phyloP scores from a whole-genome alignment of 2,888 invertebrate genomes.

The Eristalinus aeneus region DNA sequence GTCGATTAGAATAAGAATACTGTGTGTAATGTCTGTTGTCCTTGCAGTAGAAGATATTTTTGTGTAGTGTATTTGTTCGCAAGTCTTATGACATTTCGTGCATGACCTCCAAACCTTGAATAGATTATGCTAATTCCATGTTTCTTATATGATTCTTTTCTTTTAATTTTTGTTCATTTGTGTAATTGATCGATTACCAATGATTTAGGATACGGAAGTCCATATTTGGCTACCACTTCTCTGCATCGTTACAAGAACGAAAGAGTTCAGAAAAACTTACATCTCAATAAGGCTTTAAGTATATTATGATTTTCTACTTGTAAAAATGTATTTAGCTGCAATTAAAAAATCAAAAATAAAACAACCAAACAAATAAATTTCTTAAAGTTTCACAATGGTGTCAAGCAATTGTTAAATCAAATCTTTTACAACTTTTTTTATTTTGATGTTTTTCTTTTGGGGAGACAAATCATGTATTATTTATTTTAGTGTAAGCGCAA shows the following conservation, averaged over 20 bases:
- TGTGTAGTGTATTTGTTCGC: conserved; percentile 29
- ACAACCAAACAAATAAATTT: background rate
- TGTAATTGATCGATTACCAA: conserved; percentile 68
- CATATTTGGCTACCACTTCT: conserved; percentile 78
- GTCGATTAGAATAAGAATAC: background rate
- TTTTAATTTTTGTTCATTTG: conserved; percentile 72
- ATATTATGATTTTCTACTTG: conserved; percentile 72
- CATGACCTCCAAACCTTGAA: conserved; percentile 39
- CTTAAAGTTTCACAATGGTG: conserved; percentile 1
- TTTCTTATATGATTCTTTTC: conserved; percentile 69
- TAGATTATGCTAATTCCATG: conserved; percentile 41
- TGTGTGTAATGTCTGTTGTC: background rate
- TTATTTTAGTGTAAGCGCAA: background rate
- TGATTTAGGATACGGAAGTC: conserved; percentile 79
- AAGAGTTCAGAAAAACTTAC: conserved; percentile 80
- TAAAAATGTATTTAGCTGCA: conserved; percentile 6
- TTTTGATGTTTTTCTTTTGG: background rate
- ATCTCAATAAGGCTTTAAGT: conserved; percentile 80
- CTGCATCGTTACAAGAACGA: conserved; percentile 79
- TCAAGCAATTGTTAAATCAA: background rate
- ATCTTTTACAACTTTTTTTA: background rate
- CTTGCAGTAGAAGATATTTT: background rate
- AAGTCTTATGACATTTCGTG: conserved; percentile 40
- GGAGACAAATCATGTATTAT: background rate
- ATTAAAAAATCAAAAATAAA: background rate